Evolutionary conservation across 2,888 invertebrate genomes (phyloP).

Genomic region (Lithophane semibrunnea): DNA sequence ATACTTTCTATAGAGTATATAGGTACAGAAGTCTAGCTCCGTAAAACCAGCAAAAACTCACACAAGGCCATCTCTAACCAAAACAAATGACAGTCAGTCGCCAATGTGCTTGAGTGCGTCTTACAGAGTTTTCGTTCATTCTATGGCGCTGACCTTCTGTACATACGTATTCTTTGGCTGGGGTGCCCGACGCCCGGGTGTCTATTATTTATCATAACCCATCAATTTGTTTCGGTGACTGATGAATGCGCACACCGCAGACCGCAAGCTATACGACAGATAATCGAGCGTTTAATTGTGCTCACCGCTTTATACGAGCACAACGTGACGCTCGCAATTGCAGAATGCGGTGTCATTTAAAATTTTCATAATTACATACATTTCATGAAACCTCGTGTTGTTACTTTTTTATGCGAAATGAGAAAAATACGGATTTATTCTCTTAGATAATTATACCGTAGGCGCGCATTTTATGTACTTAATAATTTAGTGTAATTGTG

Average conservation of each 20-base stretch:
- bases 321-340: conserved; percentile 31
- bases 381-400: conserved; percentile 36
- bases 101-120: neutral
- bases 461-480: conserved; percentile 53
- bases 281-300: conserved; percentile 66
- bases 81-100: neutral
- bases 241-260: conserved; percentile 67
- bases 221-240: conserved; percentile 78
- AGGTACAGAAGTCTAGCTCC: too few species aligned
- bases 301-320: conserved; percentile 37
- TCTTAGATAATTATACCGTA: conserved; percentile 50
- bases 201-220: conserved; percentile 80
- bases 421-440: conserved; percentile 57
- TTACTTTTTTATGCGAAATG: conserved; percentile 40
- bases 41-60: neutral
- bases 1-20: too few species aligned
- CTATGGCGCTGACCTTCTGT: neutral
- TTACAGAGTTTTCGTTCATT: too few species aligned
- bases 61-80: too few species aligned
- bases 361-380: conserved; percentile 35
- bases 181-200: conserved; percentile 45
- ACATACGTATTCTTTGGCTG: neutral
- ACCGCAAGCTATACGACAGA: conserved; percentile 55
- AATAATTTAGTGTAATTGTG: conserved; percentile 37
- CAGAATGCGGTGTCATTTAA: conserved; percentile 43